Percentiles rank a stretch among this genome's conserved stretches.
These are phyloP conservation scores for Saimiri boliviensis DNA, from an alignment of 2,113 vertebrate genomes.

Conservation along the genomic window DNA sequence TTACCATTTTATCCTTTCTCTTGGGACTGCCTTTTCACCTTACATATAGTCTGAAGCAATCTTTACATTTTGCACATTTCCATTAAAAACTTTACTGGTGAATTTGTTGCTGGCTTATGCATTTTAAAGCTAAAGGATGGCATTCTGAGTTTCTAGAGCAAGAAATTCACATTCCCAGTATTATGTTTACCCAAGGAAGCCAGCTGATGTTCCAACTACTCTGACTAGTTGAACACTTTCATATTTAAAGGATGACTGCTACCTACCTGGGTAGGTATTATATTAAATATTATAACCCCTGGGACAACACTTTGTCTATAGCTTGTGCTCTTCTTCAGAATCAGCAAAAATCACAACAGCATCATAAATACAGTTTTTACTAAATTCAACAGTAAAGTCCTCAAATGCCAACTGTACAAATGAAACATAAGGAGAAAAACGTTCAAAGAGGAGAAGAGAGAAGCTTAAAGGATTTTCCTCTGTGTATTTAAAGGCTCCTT, in stretches of 20 bases:
- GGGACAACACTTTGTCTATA: no score
- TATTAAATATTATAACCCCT: no score
- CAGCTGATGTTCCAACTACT: no score
- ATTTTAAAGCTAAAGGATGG: background rate
- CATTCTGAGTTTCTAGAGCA: background rate
- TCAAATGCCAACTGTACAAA: conserved; percentile 17
- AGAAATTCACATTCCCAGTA: background rate
- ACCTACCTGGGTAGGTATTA: no score
- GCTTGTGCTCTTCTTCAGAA: background rate
- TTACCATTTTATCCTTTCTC: background rate
- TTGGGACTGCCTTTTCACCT: background rate
- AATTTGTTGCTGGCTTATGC: background rate
- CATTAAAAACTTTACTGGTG: background rate
- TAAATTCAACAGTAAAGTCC: background rate
- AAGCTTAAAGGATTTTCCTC: background rate
- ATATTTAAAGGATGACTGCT: background rate
- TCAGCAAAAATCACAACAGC: background rate
- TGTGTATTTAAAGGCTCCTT: background rate
- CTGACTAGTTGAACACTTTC: background rate
- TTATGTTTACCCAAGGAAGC: background rate
- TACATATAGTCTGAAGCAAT: background rate
- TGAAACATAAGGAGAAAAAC: background rate
- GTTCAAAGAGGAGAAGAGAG: background rate
- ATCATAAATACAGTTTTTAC: background rate
- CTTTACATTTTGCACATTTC: background rate